Evolutionary conservation across 2,888 invertebrate species (phyloP).

Genomic region (Scelioninae gen. 2): DNA sequence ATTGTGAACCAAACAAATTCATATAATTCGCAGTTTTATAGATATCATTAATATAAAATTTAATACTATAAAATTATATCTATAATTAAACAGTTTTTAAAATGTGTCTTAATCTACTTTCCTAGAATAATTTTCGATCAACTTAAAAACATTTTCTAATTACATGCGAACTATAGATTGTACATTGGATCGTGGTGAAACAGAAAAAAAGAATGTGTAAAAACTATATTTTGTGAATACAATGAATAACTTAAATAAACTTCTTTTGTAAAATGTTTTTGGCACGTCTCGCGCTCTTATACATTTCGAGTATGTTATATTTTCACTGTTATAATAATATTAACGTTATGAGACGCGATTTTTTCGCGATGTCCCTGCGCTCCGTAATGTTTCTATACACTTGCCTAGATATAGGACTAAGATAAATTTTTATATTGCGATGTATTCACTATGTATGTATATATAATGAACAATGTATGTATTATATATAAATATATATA

Average conservation of each 20-base stretch:
- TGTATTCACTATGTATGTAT: conserved; percentile 47
- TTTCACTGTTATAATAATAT: conserved; percentile 45
- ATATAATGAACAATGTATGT: too few species aligned
- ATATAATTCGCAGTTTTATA: too few species aligned
- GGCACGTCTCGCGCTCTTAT: conserved; percentile 40
- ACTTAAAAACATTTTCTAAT: background rate
- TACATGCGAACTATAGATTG: conserved; percentile 24
- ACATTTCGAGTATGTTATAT: conserved; percentile 43
- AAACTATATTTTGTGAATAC: conserved; percentile 52
- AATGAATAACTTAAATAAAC: conserved; percentile 30
- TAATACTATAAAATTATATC: too few species aligned
- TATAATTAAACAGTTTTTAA: background rate
- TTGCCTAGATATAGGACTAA: conserved; percentile 56
- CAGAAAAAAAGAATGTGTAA: conserved; percentile 36
- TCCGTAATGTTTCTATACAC: conserved; percentile 65
- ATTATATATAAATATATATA: too few species aligned
- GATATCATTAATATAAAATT: too few species aligned
- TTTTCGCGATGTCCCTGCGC: conserved; percentile 60
- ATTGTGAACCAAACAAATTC: too few species aligned
- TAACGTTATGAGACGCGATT: conserved; percentile 48
- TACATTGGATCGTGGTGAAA: conserved; percentile 47
- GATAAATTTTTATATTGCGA: conserved; percentile 52
- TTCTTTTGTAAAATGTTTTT: conserved; percentile 44
- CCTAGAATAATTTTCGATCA: too few species aligned
- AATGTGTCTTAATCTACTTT: background rate